Conservation (phyloP, 2,797 vertebrate species). For the Tenualosa thibaudeaui region DNA sequence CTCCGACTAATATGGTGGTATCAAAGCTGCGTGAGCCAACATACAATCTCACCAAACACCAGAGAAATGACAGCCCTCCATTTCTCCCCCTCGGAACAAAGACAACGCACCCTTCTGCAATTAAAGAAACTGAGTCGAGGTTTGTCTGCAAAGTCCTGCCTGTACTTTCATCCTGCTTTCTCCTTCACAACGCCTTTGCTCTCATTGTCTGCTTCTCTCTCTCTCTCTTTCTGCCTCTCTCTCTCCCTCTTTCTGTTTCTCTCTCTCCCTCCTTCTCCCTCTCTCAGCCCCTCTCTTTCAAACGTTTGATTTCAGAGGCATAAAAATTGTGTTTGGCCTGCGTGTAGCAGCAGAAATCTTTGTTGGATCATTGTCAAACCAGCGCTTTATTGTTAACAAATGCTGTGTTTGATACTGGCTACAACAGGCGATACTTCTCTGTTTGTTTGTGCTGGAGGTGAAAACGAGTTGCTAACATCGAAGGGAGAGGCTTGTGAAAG, state of each 20-base stretch:
- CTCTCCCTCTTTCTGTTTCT: conserved; percentile 37
- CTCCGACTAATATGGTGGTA: conserved; percentile 64
- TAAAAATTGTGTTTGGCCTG: conserved; percentile 67
- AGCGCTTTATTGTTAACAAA: conserved; percentile 79
- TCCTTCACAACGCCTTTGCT: conserved; percentile 21
- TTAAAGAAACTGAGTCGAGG: conserved; percentile 62
- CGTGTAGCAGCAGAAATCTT: conserved; percentile 65
- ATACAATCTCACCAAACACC: background rate
- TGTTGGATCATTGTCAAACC: conserved; percentile 73
- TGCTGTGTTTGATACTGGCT: conserved; percentile 74
- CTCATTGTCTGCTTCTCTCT: conserved; percentile 50
- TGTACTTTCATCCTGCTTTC: conserved; percentile 40
- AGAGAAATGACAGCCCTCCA: conserved; percentile 23
- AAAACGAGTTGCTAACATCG: conserved; percentile 74
- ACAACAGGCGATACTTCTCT: conserved; percentile 64
- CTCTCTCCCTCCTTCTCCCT: conserved; percentile 54
- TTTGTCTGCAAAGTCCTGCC: conserved; percentile 62
- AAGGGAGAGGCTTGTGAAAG: conserved; percentile 66
- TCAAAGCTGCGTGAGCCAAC: conserved; percentile 62
- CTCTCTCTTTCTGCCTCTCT: background rate
- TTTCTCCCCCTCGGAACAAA: conserved; percentile 44
- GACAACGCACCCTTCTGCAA: conserved; percentile 51
- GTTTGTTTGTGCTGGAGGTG: conserved; percentile 81
- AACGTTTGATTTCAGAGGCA: conserved; percentile 66
- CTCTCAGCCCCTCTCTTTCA: conserved; percentile 25